A percentile compares a stretch with the other conserved stretches of the same genome.
Evolutionary conservation across 1,140 invertebrate genomes (phyloP).

Genomic region (Anoplophora glabripennis): DNA sequence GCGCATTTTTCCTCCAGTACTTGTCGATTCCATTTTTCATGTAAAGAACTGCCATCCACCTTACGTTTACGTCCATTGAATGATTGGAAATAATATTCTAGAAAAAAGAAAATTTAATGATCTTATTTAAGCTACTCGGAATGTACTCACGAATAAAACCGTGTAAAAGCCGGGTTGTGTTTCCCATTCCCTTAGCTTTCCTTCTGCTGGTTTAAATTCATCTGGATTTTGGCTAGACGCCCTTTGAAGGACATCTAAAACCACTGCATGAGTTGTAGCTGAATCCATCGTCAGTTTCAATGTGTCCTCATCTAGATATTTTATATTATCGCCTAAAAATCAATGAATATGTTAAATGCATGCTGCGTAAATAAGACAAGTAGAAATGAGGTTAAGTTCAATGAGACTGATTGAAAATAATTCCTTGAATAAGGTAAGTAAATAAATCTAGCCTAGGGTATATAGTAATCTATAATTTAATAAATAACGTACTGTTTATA

Average conservation of each 20-base stretch:
- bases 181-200: constrained; percentile 84
- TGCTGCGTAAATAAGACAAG: too few relatives aligned
- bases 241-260: constrained; percentile 70
- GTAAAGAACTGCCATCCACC: constrained; percentile 90
- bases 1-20: constrained; percentile 85
- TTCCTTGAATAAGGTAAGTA: too few relatives aligned
- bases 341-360: too few relatives aligned
- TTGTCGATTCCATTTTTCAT: constrained; percentile 94
- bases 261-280: constrained; percentile 14
- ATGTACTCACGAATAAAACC: constrained; percentile 70
- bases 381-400: too few relatives aligned
- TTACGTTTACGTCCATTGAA: constrained; percentile 77
- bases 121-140: too few relatives aligned
- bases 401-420: too few relatives aligned
- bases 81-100: constrained; percentile 80
- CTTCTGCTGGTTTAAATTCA: constrained; percentile 82
- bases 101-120: too few relatives aligned
- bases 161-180: constrained; percentile 84
- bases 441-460: too few relatives aligned
- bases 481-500: too few relatives aligned
- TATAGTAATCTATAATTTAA: too few relatives aligned
- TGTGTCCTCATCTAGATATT: too few relatives aligned
- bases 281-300: constrained; percentile 23
- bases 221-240: constrained; percentile 83
- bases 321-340: too few relatives aligned